Evolutionary conservation across 1,140 invertebrate genomes (phyloP).

Genomic region (Dermatophagoides farinae): DNA sequence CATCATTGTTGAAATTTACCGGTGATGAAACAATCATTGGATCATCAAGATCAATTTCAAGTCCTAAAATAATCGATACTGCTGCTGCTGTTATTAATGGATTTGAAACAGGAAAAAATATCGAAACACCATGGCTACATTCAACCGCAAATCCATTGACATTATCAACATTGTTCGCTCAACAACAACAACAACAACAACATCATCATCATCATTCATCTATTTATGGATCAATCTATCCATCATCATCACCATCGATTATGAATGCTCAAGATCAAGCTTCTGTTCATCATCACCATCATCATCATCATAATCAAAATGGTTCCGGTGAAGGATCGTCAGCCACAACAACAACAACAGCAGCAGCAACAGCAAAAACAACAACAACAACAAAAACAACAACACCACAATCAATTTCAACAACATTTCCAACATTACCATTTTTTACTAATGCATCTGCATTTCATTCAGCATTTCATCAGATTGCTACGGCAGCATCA

Average conservation of each 20-base stretch:
- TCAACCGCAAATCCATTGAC: not conserved
- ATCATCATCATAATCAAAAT: not conserved
- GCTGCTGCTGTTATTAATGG: not conserved
- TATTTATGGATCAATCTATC: constrained; percentile 5
- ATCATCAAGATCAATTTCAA: not conserved
- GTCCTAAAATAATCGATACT: not conserved
- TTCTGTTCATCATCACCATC: no score
- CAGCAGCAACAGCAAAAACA: no score
- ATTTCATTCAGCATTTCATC: constrained; percentile 14
- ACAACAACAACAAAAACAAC: no score
- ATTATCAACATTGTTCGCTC: constrained; percentile 6
- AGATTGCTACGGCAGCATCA: not conserved
- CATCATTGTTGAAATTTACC: no score
- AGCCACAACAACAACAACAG: not conserved
- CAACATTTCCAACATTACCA: not conserved
- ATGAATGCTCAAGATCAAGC: not conserved
- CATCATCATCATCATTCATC: not conserved
- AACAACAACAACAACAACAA: not conserved
- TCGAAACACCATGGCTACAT: not conserved
- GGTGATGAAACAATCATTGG: not conserved
- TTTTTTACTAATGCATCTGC: not conserved
- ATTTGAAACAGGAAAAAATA: not conserved
- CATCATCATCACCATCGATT: not conserved
- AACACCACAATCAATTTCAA: not conserved
- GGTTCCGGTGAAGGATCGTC: not conserved